phyloP scores from a whole-genome alignment of 2,888 invertebrate genomes.

The Megaustenia siamemsis region DNA sequence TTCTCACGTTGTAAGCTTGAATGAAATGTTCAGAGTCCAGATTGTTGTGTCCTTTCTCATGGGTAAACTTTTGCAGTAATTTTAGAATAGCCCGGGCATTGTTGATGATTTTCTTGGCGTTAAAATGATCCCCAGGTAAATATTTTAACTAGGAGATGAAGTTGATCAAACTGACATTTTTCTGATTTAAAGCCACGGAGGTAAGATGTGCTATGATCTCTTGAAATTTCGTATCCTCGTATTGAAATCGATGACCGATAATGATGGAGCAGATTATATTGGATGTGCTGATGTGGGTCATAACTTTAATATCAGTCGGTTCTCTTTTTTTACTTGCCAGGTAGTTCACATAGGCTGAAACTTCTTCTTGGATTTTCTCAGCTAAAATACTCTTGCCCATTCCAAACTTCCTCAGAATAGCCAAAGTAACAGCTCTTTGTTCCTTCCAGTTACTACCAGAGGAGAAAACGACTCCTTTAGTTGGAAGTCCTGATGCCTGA shows the following conservation, averaged over 20 bases:
- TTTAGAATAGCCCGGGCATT: no score
- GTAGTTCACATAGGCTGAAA: no score
- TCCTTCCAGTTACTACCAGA: neutral
- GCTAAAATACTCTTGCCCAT: no score
- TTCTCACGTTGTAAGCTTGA: no score
- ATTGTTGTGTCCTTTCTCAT: no score
- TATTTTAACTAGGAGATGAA: slow-evolving; percentile 7
- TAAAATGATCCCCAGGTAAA: slow-evolving; percentile 15
- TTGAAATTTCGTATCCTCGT: neutral
- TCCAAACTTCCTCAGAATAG: neutral
- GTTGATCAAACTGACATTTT: neutral
- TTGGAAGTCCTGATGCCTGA: neutral
- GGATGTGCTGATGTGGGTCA: no score
- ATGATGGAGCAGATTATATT: neutral
- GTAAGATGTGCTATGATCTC: neutral
- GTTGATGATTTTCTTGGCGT: neutral
- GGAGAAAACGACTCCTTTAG: neutral
- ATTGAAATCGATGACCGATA: slow-evolving; percentile 10
- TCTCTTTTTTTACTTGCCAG: no score
- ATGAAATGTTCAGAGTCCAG: no score
- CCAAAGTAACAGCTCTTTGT: neutral
- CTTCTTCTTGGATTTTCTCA: neutral
- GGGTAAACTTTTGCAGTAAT: no score
- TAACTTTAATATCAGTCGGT: no score
- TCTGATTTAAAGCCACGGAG: neutral